Evolutionary conservation across 2,888 invertebrate genomes (phyloP), one percentile per base, ranked within the genome.

Genomic region (Steinernema hermaphroditum): DNA sequence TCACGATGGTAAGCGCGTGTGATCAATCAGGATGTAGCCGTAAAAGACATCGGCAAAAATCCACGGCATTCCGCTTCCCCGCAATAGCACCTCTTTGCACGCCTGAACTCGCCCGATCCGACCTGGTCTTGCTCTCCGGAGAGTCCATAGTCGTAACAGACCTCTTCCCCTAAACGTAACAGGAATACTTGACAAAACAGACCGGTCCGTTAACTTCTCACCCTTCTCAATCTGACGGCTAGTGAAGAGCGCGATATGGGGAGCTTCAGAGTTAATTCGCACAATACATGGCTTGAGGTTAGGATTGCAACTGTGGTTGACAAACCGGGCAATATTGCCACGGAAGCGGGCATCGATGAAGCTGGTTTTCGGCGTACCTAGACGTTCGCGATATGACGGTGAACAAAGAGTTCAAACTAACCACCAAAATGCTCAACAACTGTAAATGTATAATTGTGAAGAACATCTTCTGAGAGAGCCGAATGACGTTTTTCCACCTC

Each of bases 291-390:
- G 75, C 24, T 73, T 72, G 16, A 83, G 75, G 72, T 84, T 84
- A 19, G 85, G 83, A 16, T 79, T 76, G 62, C 85, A 85, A 68
- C 82, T 80, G 73, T 85, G 85, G 62, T 85, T 85, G 50, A 82
- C 73, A 68, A 83, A 84, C 9, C 84, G 76, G 1, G 82, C 81
- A 16, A 85, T 74, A 57, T 83, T 83, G 19, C 82, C 83, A 22
- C 72, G 74, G 0, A 73, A 43, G 14, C 77, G 70, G 1, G 82
- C 81, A 69, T 82, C 82, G 37, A 82, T 70, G 68, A 74, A 82
- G 14, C 78, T 75, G 24, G 27, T 16, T 37, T 49, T 62, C 22
- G 70, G 12, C 46, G 73, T 2, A 54, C 71, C 73, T 79, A 57
- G 62, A 78, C 68, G 54, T 69, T 57, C 6, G 69, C 49, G 19